Conservation (phyloP, 2,797 vertebrate genomes). For the Setipinna tenuifilis region DNA sequence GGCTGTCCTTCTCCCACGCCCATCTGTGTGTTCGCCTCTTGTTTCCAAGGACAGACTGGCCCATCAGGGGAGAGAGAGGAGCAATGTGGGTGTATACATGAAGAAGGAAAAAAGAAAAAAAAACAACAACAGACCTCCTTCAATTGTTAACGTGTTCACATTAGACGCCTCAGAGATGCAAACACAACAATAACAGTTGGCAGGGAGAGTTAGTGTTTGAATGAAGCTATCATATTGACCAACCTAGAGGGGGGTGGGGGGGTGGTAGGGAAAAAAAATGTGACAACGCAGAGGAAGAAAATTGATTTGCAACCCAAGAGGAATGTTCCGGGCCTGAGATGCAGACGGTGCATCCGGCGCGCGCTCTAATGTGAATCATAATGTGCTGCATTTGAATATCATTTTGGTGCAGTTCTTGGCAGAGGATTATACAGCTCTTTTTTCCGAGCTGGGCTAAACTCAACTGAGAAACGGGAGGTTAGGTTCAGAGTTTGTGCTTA, state of each 20-base stretch:
- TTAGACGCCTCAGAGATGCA: not conserved
- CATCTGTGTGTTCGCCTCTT: slow-evolving; percentile 23
- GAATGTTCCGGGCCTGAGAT: slow-evolving; percentile 7
- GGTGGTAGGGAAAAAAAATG: not conserved
- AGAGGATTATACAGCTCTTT: slow-evolving; percentile 12
- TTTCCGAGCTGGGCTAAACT: not conserved
- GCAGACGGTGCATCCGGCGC: slow-evolving; percentile 19
- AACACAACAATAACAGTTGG: slow-evolving; percentile 20
- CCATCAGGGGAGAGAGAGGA: not conserved
- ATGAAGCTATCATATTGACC: slow-evolving; percentile 16
- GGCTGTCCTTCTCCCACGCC: slow-evolving; percentile 10
- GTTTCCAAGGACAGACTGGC: slow-evolving; percentile 20
- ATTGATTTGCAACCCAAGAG: slow-evolving; percentile 20
- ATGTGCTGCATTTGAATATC: slow-evolving; percentile 18
- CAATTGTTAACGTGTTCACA: not conserved
- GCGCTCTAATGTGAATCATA: slow-evolving; percentile 19
- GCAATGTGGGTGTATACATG: not conserved
- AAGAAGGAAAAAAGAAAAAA: not conserved
- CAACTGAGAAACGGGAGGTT: not conserved
- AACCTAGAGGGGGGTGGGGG: not conserved
- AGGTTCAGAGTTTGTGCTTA: not conserved
- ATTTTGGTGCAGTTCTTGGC: slow-evolving; percentile 6
- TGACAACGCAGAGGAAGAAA: not conserved
- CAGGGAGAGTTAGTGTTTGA: not conserved
- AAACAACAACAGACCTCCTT: not conserved